These are phyloP conservation scores for Ciconia nigra DNA, from an alignment of 2,797 vertebrate species.

Conservation along the genomic window DNA sequence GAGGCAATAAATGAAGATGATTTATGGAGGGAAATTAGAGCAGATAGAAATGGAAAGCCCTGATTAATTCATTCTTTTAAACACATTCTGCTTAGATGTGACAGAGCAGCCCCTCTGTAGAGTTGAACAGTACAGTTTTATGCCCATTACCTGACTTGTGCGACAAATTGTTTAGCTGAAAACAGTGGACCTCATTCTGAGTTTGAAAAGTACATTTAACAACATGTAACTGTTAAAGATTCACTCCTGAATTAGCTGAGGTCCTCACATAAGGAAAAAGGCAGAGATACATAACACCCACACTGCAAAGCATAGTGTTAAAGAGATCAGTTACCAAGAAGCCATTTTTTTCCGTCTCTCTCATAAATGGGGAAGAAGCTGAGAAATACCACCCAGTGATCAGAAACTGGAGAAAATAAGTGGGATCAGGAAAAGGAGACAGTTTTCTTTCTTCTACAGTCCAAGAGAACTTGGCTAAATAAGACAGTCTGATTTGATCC, in stretches of 20 bases:
- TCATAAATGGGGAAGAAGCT: not conserved
- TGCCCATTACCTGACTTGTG: not conserved
- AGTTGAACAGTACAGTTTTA: not conserved
- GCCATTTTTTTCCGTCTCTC: not conserved
- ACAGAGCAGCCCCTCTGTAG: not conserved
- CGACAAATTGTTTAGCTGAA: not conserved
- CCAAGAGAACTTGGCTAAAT: not conserved
- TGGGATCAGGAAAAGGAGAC: not conserved
- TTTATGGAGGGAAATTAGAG: conserved; percentile 31
- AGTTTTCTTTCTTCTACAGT: not conserved
- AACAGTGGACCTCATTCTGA: not conserved
- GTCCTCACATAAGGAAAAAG: not conserved
- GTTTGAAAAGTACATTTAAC: not conserved
- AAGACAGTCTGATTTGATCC: not conserved
- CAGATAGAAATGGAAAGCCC: not conserved
- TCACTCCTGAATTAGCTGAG: not conserved
- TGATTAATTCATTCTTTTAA: conserved; percentile 1
- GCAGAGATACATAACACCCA: not conserved
- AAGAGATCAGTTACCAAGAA: not conserved
- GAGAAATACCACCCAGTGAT: not conserved
- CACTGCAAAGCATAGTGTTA: not conserved
- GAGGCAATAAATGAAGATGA: conserved; percentile 61
- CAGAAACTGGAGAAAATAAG: not conserved
- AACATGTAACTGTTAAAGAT: not conserved
- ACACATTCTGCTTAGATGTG: not conserved